A percentile compares a stretch with the other conserved stretches of the same genome.
Evolutionary conservation across 1,140 invertebrate genomes (phyloP).

Genomic region (Neoseiulus cucumeris): DNA sequence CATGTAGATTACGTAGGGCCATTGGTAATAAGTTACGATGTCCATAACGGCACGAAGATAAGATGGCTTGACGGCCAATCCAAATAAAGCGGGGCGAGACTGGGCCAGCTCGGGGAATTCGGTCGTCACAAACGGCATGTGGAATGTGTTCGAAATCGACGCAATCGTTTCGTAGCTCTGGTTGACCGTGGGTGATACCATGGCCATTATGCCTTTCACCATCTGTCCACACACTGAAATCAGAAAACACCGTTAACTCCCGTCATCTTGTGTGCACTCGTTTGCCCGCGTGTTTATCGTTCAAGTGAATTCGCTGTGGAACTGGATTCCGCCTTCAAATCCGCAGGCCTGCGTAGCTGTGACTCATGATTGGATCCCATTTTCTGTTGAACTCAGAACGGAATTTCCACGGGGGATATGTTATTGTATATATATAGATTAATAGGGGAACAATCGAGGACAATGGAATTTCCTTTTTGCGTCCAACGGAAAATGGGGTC

Average conservation of each 20-base stretch:
- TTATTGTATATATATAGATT: too few species aligned
- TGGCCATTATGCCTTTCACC: constrained; percentile 67
- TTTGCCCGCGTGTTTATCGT: too few species aligned
- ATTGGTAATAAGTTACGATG: constrained; percentile 69
- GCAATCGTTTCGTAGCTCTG: constrained; percentile 82
- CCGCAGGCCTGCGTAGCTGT: too few species aligned
- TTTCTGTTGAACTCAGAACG: too few species aligned
- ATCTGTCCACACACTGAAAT: constrained; percentile 78
- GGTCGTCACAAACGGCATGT: constrained; percentile 83
- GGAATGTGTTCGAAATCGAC: constrained; percentile 84
- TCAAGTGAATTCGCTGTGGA: too few species aligned
- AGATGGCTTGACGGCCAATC: constrained; percentile 72
- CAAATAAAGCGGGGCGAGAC: constrained; percentile 58
- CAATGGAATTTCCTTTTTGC: too few species aligned
- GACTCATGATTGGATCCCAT: too few species aligned
- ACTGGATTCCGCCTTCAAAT: too few species aligned
- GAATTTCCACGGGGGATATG: too few species aligned
- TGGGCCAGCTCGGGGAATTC: constrained; percentile 70
- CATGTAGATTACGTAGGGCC: constrained; percentile 78
- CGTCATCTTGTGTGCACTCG: too few species aligned
- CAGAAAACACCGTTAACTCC: constrained; percentile 13
- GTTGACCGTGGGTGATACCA: constrained; percentile 66
- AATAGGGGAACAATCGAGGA: too few species aligned
- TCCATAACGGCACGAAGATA: constrained; percentile 83
- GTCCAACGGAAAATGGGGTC: too few species aligned